These are phyloP conservation scores for Nesometra sesokonis DNA, from an alignment of 35 echinoderm and acorn worm genomes.

Conservation along the genomic window DNA sequence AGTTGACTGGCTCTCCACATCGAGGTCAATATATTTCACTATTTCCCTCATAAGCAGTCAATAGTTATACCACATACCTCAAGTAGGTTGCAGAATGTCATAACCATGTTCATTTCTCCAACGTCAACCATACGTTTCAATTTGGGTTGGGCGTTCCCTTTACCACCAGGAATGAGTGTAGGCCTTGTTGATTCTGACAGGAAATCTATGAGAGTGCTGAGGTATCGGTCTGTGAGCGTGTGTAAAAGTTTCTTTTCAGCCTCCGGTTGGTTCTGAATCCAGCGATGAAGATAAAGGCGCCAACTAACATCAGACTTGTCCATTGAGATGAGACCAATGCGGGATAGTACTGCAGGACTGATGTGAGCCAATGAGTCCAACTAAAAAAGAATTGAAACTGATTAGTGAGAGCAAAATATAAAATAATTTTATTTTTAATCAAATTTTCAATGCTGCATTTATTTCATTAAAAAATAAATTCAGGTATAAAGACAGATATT, in stretches of 20 bases:
- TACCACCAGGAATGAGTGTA: conserved; percentile 55
- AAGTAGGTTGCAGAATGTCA: conserved; percentile 63
- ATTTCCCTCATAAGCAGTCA: too few relatives aligned
- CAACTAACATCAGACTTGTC: conserved; percentile 86
- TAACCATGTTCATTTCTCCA: conserved; percentile 78
- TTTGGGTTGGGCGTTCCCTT: conserved; percentile 15
- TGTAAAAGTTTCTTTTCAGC: conserved; percentile 44
- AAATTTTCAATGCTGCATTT: too few relatives aligned
- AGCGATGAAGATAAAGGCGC: conserved; percentile 53
- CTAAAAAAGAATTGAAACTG: too few relatives aligned
- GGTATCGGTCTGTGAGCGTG: conserved; percentile 59
- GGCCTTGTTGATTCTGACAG: conserved; percentile 57
- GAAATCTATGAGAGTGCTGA: conserved; percentile 50
- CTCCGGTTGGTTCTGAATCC: conserved; percentile 57
- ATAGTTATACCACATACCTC: conserved; percentile 72
- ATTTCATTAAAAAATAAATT: too few relatives aligned
- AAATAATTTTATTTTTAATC: too few relatives aligned
- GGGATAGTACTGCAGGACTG: conserved; percentile 62
- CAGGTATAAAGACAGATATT: too few relatives aligned
- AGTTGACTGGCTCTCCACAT: too few relatives aligned
- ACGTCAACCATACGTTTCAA: conserved; percentile 73
- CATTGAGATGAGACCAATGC: conserved; percentile 77
- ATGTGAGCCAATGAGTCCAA: conserved; percentile 63
- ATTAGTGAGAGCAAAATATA: too few relatives aligned
- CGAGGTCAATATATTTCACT: too few relatives aligned